A percentile compares a stretch with the other conserved stretches of the same genome.
Evolutionary conservation across 2,113 vertebrate species (phyloP).

Genomic region (Petroica traversi): DNA sequence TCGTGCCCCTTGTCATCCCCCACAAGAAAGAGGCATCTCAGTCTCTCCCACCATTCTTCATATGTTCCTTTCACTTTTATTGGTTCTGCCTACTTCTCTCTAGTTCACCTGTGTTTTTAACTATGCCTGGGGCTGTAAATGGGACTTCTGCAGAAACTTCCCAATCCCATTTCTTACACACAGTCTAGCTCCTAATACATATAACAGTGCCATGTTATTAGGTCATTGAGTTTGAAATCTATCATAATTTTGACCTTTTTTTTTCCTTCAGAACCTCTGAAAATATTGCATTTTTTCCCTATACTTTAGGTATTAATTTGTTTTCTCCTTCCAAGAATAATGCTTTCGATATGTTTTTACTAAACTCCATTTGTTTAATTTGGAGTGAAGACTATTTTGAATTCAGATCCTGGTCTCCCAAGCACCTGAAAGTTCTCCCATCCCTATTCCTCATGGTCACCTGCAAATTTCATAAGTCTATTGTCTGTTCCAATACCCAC

Average conservation of each 20-base stretch:
- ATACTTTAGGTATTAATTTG: not conserved
- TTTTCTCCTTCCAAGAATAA: not conserved
- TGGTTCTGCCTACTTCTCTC: not conserved
- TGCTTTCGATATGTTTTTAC: not conserved
- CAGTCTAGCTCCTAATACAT: not conserved
- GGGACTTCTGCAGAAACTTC: not conserved
- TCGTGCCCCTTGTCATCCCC: rapidly evolving
- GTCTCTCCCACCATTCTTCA: not conserved
- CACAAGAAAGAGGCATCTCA: not conserved
- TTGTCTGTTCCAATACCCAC: not conserved
- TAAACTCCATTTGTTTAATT: not conserved
- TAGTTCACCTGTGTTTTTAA: not conserved
- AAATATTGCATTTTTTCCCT: not conserved
- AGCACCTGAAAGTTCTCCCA: not conserved
- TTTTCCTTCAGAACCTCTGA: not conserved
- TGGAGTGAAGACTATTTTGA: not conserved
- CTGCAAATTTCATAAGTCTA: not conserved
- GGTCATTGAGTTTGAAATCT: not conserved
- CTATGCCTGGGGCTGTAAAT: not conserved
- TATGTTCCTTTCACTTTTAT: not conserved
- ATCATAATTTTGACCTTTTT: not conserved
- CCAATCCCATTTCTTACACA: not conserved
- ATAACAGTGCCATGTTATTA: not conserved
- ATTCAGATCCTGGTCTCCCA: not conserved
- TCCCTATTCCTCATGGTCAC: not conserved